phyloP scores from a whole-genome alignment of 2,797 vertebrate species.

The Tokudaia tokunoshimensis region DNA sequence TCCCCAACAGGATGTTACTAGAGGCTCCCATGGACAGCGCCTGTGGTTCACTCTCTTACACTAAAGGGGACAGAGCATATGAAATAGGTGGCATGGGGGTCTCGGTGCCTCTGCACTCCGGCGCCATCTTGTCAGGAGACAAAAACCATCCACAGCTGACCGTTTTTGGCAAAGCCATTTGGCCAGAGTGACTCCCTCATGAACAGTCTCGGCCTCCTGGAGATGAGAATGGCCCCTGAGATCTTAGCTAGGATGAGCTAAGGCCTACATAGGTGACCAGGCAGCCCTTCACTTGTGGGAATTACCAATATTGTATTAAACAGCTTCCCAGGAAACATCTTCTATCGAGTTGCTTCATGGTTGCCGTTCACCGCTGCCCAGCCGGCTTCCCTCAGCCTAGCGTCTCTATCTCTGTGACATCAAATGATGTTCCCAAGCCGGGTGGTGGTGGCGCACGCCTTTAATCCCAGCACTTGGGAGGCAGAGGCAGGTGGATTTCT shows the following conservation, averaged over 20 bases:
- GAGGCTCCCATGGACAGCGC: neutral
- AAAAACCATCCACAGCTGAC: neutral
- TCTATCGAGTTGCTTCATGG: neutral
- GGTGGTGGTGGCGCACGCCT: no score
- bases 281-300: neutral
- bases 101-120: neutral
- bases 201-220: neutral
- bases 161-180: no score
- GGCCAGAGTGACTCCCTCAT: neutral
- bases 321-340: slow-evolving; percentile 4
- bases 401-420: neutral
- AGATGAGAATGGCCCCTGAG: neutral
- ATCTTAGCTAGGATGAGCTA: neutral
- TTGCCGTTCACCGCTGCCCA: neutral
- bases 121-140: neutral
- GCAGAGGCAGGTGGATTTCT: no score
- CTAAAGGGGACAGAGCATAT: neutral
- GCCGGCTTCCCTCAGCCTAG: neutral
- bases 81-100: neutral
- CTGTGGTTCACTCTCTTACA: neutral
- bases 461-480: no score
- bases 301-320: neutral
- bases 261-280: neutral
- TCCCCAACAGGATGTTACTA: neutral
- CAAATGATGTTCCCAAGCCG: slow-evolving; percentile 13